Percentiles rank a stretch among this genome's conserved stretches.
These are phyloP conservation scores for Planiliza haematocheilus DNA, from an alignment of 2,113 vertebrate species.

Conservation along the genomic window DNA sequence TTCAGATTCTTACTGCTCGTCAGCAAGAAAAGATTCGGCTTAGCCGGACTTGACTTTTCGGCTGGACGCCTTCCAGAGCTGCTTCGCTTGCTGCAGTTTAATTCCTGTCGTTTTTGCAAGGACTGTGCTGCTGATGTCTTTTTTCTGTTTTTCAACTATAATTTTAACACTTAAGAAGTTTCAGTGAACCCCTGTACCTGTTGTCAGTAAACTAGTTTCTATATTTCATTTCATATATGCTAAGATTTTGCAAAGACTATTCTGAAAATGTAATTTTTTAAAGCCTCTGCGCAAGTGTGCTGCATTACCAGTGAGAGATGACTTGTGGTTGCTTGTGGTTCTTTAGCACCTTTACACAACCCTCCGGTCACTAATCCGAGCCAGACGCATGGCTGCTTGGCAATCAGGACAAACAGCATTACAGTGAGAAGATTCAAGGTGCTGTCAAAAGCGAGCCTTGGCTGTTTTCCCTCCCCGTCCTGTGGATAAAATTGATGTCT, in stretches of 20 bases:
- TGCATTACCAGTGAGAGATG: neutral
- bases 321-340: conserved; percentile 9
- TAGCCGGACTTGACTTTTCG: conserved; percentile 43
- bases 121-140: neutral
- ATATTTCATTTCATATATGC: neutral
- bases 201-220: neutral
- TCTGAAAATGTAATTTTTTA: neutral
- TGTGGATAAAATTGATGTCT: conserved; percentile 78
- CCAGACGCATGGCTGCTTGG: conserved; percentile 41
- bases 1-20: conserved; percentile 37
- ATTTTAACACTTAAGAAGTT: neutral
- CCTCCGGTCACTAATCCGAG: conserved; percentile 1
- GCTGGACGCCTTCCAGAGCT: conserved; percentile 20
- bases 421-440: conserved; percentile 69
- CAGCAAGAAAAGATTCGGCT: conserved; percentile 38
- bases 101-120: conserved; percentile 14
- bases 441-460: conserved; percentile 54
- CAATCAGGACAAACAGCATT: conserved; percentile 42
- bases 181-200: neutral
- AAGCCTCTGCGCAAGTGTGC: neutral
- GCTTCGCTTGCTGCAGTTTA: conserved; percentile 36
- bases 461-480: conserved; percentile 65
- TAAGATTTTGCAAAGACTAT: neutral
- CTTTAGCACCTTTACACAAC: conserved; percentile 14
- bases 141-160: conserved; percentile 3